Evolutionary conservation across 1,140 invertebrate genomes (phyloP).

Genomic region (Diploscapter pachys): DNA sequence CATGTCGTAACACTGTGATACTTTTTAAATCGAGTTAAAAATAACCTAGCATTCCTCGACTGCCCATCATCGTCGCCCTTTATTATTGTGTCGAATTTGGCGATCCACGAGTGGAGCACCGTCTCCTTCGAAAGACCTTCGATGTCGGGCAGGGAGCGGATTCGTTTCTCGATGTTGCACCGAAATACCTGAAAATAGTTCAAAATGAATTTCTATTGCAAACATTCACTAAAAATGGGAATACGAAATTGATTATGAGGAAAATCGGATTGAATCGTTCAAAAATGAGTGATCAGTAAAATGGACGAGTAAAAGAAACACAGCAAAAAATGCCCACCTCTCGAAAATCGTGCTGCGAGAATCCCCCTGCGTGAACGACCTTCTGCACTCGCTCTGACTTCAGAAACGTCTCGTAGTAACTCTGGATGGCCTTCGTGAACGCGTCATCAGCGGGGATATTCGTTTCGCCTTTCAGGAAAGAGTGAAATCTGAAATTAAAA

Average conservation of each 20-base stretch:
- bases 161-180: conserved; percentile 58
- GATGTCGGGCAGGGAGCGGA: conserved; percentile 91
- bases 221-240: conserved; percentile 69
- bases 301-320: too few relatives aligned
- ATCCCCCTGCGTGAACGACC: conserved; percentile 94
- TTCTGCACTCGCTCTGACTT: conserved; percentile 88
- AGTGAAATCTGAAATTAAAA: conserved; percentile 35
- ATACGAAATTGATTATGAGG: too few relatives aligned
- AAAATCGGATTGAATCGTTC: too few relatives aligned
- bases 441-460: conserved; percentile 98
- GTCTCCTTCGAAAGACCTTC: conserved; percentile 99
- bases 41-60: too few relatives aligned
- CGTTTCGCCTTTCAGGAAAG: conserved; percentile 75
- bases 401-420: conserved; percentile 93
- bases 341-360: conserved; percentile 93
- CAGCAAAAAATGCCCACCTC: conserved; percentile 90
- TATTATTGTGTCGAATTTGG: conserved; percentile 97
- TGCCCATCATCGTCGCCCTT: conserved; percentile 70
- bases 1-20: neutral
- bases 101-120: conserved; percentile 96
- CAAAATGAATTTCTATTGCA: conserved; percentile 71
- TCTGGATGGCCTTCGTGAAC: conserved; percentile 96
- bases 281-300: too few relatives aligned
- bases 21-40: too few relatives aligned
- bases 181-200: conserved; percentile 39